Evolutionary conservation across 2,797 vertebrate genomes (phyloP), one percentile per base, ranked within the genome.

Genomic region (Danio jaintianensis): DNA sequence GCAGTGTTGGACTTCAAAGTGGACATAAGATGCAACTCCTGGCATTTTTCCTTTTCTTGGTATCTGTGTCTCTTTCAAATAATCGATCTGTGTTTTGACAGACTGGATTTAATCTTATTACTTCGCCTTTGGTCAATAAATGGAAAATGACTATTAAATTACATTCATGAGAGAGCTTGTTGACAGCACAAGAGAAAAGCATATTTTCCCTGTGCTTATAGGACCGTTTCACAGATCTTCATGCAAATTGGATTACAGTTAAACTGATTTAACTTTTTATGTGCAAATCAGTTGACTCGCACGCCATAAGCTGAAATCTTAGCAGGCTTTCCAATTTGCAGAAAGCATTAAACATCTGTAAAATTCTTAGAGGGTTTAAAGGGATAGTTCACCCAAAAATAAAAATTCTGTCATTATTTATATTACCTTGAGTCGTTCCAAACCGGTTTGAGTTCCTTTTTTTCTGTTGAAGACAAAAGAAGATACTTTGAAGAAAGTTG

Each of bases 221-320:
- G 53, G 10, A n/a, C 18, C 10, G 29, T 8, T 61, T 71, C 29
- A 52, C n/a, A 61, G 6, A 58, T 53, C 66, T 48, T 40, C 29
- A 13, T 62, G 36, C 9, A 63, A 79, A 79, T 79, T 6, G 0
- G 18, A 62, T 71, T 79, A 79, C 18, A 71, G 45, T 29, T 52
- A 52, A 70, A 62, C 67, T 0, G 10, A 52, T 70, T 61, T 71
- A 2, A 22, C 13, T 16, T 43, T 43, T 72, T 6, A 64, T 18
- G 18, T 53, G 36, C 29, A 20, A 56, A 58, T 12, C 12, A 63
- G 45, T 52, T 62, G 47, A 63, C 8, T 38, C 12, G 2, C 16
- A 72, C 56, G 38, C 18, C 69, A 16, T 45, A 55, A 22, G n/a
- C 6, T 15, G 18, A 22, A 43, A 53, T 9, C 22, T 36, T n/a